Base-by-base conservation (phyloP, 2,113 vertebrate species). In the Colius striatus region DNA sequence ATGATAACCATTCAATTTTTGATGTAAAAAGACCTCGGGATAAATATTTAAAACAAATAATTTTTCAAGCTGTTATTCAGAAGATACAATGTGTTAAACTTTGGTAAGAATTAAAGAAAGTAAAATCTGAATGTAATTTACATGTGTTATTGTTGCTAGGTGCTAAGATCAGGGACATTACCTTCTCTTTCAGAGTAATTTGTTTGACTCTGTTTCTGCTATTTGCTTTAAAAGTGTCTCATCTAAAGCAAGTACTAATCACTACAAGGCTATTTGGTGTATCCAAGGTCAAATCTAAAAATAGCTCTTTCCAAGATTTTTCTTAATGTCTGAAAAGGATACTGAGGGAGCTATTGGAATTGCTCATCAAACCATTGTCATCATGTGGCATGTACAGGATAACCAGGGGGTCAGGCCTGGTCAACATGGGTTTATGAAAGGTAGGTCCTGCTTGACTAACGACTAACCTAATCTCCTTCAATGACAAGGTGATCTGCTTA, bases 131-230 rank as follows among this genome's bases (percentile, higher is more conserved):
- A 83, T 61, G 16, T 47, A 47, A 62, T 84, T 78, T 81, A 45
- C 8, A 8, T 27, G 23, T 48, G 13, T 23, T 82, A 27, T 65
- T 79, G 30, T 73, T 61, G 43, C 48, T 95, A 93, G 85, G 78
- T 89, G 32, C 4, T 81, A 95, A 76, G 16, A 53, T 34, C 6
- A 16, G 75, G 68, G 70, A 80, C 58, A 84, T 94, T 92, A 85
- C 82, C 30, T 89, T 90, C 91, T 87, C 41, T 94, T 95, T 92
- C n/a, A 76, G n/a, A 82, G 68, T 65, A 87, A 86, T 97, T 92
- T 84, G 22, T 94, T 96, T 95, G 73, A 90, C 94, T 54, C 15
- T 87, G 43, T 74, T 92, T 96, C 89, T 87, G 47, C 57, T 94
- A 63, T 72, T 95, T 87, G n/a, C 41, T 94, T 97, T 88, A 78